Evolutionary conservation across 2,113 vertebrate genomes (phyloP).

Genomic region (Turnix velox): DNA sequence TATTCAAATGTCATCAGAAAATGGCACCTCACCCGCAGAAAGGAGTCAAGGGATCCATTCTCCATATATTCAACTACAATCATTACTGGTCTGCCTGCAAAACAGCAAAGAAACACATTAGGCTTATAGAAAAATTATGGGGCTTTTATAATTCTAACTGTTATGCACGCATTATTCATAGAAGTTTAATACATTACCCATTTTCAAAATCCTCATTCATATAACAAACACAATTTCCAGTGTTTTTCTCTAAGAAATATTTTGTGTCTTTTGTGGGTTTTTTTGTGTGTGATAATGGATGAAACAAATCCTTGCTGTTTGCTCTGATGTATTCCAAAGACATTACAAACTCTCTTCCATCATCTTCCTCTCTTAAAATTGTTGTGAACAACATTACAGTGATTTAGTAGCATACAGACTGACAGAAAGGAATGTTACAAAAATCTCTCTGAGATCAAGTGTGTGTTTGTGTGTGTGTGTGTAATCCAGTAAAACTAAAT

Average conservation of each 20-base stretch:
- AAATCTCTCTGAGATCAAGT: background rate
- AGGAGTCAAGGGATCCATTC: conserved; percentile 94
- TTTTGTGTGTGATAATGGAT: background rate
- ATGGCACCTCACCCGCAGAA: conserved; percentile 87
- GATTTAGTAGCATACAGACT: background rate
- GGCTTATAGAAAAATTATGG: conserved; percentile 13
- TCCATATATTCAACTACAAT: conserved; percentile 98
- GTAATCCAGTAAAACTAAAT: background rate
- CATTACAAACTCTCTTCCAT: background rate
- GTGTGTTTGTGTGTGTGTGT: background rate
- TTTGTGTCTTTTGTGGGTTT: background rate
- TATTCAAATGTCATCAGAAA: conserved; percentile 70
- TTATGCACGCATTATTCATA: conserved; percentile 46
- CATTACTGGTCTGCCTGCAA: conserved; percentile 93
- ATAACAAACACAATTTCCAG: background rate
- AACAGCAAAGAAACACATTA: conserved; percentile 68
- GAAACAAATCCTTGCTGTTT: background rate
- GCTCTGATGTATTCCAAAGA: background rate
- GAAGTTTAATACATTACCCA: conserved; percentile 22
- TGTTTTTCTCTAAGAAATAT: background rate
- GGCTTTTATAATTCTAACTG: conserved; percentile 40
- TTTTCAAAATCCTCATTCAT: conserved; percentile 31
- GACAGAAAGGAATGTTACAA: background rate
- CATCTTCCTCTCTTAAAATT: background rate
- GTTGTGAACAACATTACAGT: background rate